phyloP scores from a whole-genome alignment of 1,140 invertebrate species.

The Plutomurus gul region DNA sequence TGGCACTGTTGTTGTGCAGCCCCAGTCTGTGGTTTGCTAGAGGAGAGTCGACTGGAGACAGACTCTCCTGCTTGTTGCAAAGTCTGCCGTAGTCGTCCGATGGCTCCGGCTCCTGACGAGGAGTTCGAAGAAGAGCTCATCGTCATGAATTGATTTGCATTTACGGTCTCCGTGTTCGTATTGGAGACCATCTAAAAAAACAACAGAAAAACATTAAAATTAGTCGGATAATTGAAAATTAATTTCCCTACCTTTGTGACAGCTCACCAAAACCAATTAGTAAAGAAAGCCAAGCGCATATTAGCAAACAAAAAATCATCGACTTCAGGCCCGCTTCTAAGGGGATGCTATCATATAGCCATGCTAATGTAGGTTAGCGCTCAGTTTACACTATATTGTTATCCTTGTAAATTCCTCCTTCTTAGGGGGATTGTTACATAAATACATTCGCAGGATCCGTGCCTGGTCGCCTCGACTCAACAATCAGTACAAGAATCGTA shows the following conservation, averaged over 20 bases:
- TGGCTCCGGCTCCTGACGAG: slow-evolving; percentile 38
- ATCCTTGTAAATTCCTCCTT: too few species aligned
- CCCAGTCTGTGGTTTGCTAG: slow-evolving; percentile 51
- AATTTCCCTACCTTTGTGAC: not conserved
- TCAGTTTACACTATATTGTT: too few species aligned
- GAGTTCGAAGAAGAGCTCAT: slow-evolving; percentile 15
- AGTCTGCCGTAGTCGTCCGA: slow-evolving; percentile 52
- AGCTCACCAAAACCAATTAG: too few species aligned
- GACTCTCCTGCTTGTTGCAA: slow-evolving; percentile 73
- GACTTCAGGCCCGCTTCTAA: too few species aligned
- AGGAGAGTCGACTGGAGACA: slow-evolving; percentile 63
- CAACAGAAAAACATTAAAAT: not conserved
- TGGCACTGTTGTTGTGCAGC: slow-evolving; percentile 33
- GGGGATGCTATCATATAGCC: too few species aligned
- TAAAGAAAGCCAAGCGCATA: too few species aligned
- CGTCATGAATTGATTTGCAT: slow-evolving; percentile 40
- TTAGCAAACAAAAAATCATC: too few species aligned
- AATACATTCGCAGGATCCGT: too few species aligned
- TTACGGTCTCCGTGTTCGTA: slow-evolving; percentile 43
- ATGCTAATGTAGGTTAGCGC: too few species aligned
- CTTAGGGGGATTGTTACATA: too few species aligned
- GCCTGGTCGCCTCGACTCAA: too few species aligned
- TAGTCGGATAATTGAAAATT: not conserved
- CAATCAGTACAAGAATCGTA: too few species aligned
- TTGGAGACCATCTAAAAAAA: slow-evolving; percentile 52